These are phyloP conservation scores for Lepilemur septentrionalis DNA, from an alignment of 2,797 vertebrate species.

Conservation along the genomic window DNA sequence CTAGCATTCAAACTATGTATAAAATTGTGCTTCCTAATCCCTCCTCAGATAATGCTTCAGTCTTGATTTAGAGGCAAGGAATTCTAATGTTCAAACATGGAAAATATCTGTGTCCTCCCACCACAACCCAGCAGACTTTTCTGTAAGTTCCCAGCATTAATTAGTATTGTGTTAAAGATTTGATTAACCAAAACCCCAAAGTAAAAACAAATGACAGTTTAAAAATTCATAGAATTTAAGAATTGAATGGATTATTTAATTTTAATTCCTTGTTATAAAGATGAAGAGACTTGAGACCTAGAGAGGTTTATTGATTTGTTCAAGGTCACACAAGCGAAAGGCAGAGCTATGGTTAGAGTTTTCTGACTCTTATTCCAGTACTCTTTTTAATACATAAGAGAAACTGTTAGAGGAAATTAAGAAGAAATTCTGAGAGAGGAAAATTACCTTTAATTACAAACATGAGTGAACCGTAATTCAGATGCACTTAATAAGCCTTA, in stretches of 20 bases:
- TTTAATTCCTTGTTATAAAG: constrained; percentile 39
- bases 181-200: constrained; percentile 47
- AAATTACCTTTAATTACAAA: constrained; percentile 68
- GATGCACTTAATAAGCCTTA: constrained; percentile 67
- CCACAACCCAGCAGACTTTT: neutral
- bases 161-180: neutral
- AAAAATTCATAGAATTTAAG: constrained; percentile 45
- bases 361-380: constrained; percentile 47
- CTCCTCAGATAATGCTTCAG: constrained; percentile 28
- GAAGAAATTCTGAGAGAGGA: constrained; percentile 49
- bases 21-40: constrained; percentile 19
- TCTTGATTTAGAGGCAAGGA: constrained; percentile 14
- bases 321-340: constrained; percentile 52
- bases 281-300: constrained; percentile 5
- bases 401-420: constrained; percentile 60
- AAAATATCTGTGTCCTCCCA: constrained; percentile 33
- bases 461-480: constrained; percentile 67
- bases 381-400: constrained; percentile 48
- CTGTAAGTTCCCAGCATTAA: constrained; percentile 39
- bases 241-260: constrained; percentile 24
- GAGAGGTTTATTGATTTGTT: neutral
- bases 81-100: constrained; percentile 26
- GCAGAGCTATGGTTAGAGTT: neutral
- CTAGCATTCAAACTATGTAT: constrained; percentile 36
- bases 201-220: constrained; percentile 29